Base-by-base conservation (phyloP, 2,888 invertebrate species). In the Mechanitis messenoides region DNA sequence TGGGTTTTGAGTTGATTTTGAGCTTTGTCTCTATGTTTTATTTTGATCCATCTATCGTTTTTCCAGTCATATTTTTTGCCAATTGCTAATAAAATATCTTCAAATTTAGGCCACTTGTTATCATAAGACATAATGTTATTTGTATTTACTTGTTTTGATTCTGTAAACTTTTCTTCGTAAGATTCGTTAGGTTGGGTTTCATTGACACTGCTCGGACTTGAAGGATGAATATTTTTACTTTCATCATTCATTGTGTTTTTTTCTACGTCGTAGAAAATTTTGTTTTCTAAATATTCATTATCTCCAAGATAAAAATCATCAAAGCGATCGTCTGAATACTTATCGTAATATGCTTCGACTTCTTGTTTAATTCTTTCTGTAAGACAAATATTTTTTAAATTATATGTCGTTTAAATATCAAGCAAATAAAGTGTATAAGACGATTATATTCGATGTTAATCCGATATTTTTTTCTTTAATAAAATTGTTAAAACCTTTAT, bases 21-120 rank as follows among this genome's bases (percentile, higher is more conserved):
- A 42, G 46, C 65, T 28, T 64, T 66, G 4, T 67, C 62, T n/a
- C 63, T 62, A 61, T 64, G 67, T 62, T 78, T 79, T 33, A 72
- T 79, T 83, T 90, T 90, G 61, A 89, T 83, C 90, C 90, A 90
- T 66, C 87, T 75, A 59, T 90, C 89, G 65, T 87, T 90, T 74
- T 88, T 90, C 89, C 89, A 89, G 64, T 90, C 89, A 62, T 90
- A 90, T 71, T 75, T 81, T 65, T 80, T 84, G 3, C 89, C 89
- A 68, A 88, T 83, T 55, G 78, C 80, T 70, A 81, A 68, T 62
- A 90, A 71, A 35, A 90, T 81, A 33, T 89, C 87, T 70, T 89
- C 80, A 68, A 90, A 90, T 72, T 81, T 88, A 28, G 89, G 89
- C 90, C 90, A 90, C 35, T 54, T 63, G 9, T 31, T 50, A 31